Evolutionary conservation across 2,888 invertebrate species (phyloP), one percentile per base, ranked within the genome.

Genomic region (Neocrepidodera transversa): DNA sequence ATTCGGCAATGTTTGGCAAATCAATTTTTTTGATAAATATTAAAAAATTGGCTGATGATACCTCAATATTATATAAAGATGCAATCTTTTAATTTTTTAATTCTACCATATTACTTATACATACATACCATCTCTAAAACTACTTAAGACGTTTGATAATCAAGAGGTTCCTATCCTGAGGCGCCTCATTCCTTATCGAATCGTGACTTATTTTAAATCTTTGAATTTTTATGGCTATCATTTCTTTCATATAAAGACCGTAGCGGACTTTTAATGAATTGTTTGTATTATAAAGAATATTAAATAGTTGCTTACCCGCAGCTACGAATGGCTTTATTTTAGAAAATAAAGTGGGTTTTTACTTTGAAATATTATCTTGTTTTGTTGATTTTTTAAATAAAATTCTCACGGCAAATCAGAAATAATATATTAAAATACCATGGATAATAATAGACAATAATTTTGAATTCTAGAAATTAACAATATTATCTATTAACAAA

Each of bases 181-280:
- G 61, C 56, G 42, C 23, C 32, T 28, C 52, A 36, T 36, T 58
- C 32, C 38, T 54, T 43, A 45, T 53, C 49, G 36, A 50, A 50
- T 59, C 59, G 60, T 60, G 60, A 60, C 54, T 54, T 35, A 18
- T 11, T 36, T 55, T 40, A 51, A 51, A 60, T 60, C 55, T 51
- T 38, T 28, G 28, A 32, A 23, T 58, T 45, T 58, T 58, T 58
- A 51, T 42, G 30, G 23, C 51, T 42, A 51, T 51, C 28, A 51
- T 51, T 51, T 42, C 51, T 51, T 36, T 51, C 16, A 18, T 40
- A n/a, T n/a, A n/a, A 51, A 51, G 38, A 17, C 35, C 51, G 23
- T 51, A 51, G 26, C 17, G 40, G 17, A 30, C 20, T 45, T 45
- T 54, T 54, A 54, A 54, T 54, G 54, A 54, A 54, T 54, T 54